Evolutionary conservation across 1,140 invertebrate species (phyloP).

Genomic region (Drosophila repleta): DNA sequence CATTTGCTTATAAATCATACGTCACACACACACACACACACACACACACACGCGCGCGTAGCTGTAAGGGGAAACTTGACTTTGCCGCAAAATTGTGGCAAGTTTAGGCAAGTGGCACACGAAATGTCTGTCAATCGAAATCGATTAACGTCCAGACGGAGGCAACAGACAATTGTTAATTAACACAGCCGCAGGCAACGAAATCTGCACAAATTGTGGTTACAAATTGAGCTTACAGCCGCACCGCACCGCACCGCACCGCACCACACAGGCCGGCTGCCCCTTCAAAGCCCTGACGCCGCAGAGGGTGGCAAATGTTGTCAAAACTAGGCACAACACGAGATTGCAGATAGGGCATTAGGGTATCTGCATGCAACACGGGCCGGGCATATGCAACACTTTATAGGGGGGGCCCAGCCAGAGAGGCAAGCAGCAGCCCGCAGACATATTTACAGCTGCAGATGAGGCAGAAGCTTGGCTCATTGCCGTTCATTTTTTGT

Average conservation of each 20-base stretch:
- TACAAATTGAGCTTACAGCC: constrained; percentile 49
- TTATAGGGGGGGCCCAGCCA: background rate
- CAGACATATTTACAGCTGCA: constrained; percentile 51
- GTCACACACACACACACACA: background rate
- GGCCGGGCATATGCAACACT: background rate
- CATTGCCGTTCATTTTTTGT: constrained; percentile 50
- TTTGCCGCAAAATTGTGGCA: constrained; percentile 33
- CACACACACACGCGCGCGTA: background rate
- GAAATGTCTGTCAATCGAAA: constrained; percentile 29
- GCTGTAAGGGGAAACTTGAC: constrained; percentile 17
- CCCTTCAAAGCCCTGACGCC: constrained; percentile 27
- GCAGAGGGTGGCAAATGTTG: constrained; percentile 62
- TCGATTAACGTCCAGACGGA: constrained; percentile 44
- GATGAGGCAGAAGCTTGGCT: constrained; percentile 37
- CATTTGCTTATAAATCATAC: background rate
- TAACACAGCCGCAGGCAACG: constrained; percentile 52
- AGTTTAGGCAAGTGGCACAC: constrained; percentile 34
- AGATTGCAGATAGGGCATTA: constrained; percentile 55
- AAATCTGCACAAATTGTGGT: constrained; percentile 45
- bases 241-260: background rate
- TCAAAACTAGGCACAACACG: constrained; percentile 64
- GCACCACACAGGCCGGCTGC: background rate
- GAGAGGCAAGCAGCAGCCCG: constrained; percentile 18
- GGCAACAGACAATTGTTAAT: constrained; percentile 56
- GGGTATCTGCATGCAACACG: constrained; percentile 11